Conservation (phyloP, 1,140 invertebrate species). For the Meloidogyne chitwoodi region DNA sequence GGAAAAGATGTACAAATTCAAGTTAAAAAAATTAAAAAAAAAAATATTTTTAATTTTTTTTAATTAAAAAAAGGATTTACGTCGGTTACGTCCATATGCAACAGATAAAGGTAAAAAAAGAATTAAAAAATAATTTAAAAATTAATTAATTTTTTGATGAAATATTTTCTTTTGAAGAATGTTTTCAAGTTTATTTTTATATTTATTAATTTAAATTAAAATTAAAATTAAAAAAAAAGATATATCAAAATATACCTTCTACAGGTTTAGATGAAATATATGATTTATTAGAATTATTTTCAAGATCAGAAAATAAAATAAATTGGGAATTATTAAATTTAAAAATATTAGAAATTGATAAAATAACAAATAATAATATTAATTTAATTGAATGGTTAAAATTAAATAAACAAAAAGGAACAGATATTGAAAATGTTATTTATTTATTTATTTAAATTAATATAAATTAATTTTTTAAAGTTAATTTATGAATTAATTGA, state of each 20-base stretch:
- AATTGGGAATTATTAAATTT: conserved; percentile 21
- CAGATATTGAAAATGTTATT: conserved; percentile 25
- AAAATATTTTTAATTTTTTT: background rate
- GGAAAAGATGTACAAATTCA: conserved; percentile 34
- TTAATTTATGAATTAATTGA: conserved; percentile 28
- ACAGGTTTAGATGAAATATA: conserved; percentile 26
- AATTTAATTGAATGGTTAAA: conserved; percentile 27
- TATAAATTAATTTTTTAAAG: conserved; percentile 13
- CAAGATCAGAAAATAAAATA: background rate
- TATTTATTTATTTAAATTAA: background rate
- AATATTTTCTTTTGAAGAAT: conserved; percentile 27
- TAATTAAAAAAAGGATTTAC: background rate
- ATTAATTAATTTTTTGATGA: conserved; percentile 30
- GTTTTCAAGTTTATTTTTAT: conserved; percentile 4
- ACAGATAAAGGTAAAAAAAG: background rate
- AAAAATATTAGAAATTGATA: background rate
- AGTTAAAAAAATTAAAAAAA: background rate
- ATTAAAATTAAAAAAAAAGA: conserved; percentile 4
- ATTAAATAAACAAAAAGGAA: conserved; percentile 13
- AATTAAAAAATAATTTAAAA: background rate
- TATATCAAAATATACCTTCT: conserved; percentile 25
- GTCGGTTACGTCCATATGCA: conserved; percentile 4
- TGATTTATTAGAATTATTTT: conserved; percentile 14
- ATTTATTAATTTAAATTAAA: background rate
- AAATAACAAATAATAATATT: conserved; percentile 8